Conservation (phyloP, 2,797 vertebrate species). For the Cryptoblepharus egeriae region DNA sequence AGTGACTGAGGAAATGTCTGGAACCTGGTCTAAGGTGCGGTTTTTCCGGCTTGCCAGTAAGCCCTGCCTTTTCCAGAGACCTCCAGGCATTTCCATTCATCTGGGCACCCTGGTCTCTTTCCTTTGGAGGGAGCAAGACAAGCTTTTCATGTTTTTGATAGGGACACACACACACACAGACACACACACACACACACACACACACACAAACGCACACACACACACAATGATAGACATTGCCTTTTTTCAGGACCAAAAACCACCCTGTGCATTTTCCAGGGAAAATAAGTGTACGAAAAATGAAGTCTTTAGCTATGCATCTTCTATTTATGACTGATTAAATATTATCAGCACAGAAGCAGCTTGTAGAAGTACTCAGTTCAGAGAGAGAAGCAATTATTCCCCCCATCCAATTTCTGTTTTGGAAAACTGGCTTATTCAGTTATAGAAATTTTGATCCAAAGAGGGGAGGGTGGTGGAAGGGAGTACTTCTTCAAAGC, state of each 20-base stretch:
- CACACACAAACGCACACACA: no score
- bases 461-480: neutral
- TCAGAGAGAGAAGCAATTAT: neutral
- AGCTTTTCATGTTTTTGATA: conserved; percentile 33
- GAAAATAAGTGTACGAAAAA: conserved; percentile 1
- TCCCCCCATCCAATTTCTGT: neutral
- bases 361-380: neutral
- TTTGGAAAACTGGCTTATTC: neutral
- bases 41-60: no score
- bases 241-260: conserved; percentile 11
- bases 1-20: no score
- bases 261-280: neutral
- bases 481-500: neutral
- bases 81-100: no score
- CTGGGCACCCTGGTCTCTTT: no score
- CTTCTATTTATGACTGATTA: conserved; percentile 26
- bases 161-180: conserved; percentile 16
- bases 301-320: neutral
- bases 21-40: no score
- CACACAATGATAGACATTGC: neutral
- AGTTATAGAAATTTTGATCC: neutral
- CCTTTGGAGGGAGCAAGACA: conserved; percentile 38
- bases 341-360: conserved; percentile 5
- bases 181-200: no score
- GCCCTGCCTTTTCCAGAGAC: no score